phyloP scores from a whole-genome alignment of 2,888 invertebrate species.

The Limnephilus auricula region DNA sequence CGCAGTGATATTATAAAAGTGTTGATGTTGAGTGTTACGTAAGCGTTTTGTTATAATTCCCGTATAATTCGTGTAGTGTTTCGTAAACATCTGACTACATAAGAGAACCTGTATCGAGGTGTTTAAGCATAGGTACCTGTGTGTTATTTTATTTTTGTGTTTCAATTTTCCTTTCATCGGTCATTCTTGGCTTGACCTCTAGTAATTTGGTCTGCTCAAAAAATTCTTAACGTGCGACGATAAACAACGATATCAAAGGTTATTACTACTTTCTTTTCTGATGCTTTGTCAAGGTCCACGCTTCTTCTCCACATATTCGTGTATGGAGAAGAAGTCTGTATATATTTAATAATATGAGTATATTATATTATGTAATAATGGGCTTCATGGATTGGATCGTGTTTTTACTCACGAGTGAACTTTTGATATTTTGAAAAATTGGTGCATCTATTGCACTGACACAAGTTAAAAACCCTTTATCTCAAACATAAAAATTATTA shows the following conservation, averaged over 20 bases:
- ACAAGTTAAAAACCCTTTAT: neutral
- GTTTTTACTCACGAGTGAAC: neutral
- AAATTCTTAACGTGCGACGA: neutral
- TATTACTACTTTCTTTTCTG: neutral
- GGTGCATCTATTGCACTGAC: neutral
- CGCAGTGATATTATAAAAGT: no score
- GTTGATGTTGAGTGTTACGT: no score
- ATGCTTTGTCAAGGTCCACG: neutral
- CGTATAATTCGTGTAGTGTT: neutral
- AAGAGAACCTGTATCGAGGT: neutral
- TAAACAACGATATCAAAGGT: neutral
- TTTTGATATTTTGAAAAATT: neutral
- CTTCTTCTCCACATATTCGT: neutral
- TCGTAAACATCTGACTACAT: neutral
- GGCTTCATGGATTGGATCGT: neutral
- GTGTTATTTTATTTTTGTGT: neutral
- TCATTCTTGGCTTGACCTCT: neutral
- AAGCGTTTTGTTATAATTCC: no score
- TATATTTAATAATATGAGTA: no score
- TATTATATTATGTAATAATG: neutral
- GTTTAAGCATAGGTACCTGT: neutral
- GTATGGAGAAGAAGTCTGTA: no score
- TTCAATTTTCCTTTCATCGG: neutral
- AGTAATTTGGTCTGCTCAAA: neutral
- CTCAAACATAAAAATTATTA: no score